Percentiles rank a stretch among this genome's conserved stretches.
These are phyloP conservation scores for Intellagama lesueurii DNA, from an alignment of 2,797 vertebrate genomes.

Conservation along the genomic window DNA sequence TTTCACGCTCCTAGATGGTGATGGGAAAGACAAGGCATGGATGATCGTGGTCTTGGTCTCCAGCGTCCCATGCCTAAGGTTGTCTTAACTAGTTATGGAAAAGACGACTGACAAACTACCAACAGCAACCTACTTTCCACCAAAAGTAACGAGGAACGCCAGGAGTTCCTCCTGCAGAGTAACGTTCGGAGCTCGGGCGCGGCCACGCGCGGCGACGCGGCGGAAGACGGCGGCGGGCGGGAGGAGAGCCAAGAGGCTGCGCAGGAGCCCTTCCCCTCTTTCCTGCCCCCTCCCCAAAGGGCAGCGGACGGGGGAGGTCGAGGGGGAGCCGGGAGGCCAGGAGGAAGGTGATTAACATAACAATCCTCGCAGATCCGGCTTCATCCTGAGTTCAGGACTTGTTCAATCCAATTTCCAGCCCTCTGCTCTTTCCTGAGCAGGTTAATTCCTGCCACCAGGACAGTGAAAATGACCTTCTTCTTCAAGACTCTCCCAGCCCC, in stretches of 20 bases:
- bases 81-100: too few species aligned
- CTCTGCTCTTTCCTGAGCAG: conserved; percentile 82
- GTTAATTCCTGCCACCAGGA: conserved; percentile 78
- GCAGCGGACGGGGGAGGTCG: too few species aligned
- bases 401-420: conserved; percentile 82
- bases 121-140: too few species aligned
- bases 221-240: neutral
- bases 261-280: neutral
- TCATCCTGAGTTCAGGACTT: conserved; percentile 78
- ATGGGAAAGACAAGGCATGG: too few species aligned
- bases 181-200: too few species aligned
- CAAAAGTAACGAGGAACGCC: too few species aligned
- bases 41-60: too few species aligned
- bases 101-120: too few species aligned
- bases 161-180: too few species aligned
- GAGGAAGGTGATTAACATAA: conserved; percentile 84
- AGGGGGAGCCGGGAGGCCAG: conserved; percentile 67
- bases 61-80: too few species aligned
- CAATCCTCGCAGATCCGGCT: conserved; percentile 78
- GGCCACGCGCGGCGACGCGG: too few species aligned
- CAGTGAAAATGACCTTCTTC: conserved; percentile 77
- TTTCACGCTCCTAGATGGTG: neutral
- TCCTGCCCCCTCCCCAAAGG: neutral
- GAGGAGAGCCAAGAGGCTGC: neutral
- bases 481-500: conserved; percentile 72